A percentile compares a stretch with the other conserved stretches of the same genome.
phyloP scores from a whole-genome alignment of 2,888 invertebrate species.

The Drosophila kanekoi region DNA sequence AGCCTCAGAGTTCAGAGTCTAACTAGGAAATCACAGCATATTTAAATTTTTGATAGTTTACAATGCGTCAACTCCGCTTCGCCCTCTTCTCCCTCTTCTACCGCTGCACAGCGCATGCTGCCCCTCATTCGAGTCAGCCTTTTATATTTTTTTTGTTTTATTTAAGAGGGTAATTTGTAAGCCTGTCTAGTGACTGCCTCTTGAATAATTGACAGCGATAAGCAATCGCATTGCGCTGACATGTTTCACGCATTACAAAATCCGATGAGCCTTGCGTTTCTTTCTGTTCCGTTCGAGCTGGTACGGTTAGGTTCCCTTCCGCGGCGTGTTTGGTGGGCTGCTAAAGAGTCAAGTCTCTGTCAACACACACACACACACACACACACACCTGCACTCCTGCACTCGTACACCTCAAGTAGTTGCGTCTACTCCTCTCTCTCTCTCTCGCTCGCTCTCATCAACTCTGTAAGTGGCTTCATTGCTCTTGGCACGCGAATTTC shows the following conservation, averaged over 20 bases:
- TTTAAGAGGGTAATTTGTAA: conserved; percentile 80
- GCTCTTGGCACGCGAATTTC: conserved; percentile 75
- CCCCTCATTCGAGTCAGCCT: conserved; percentile 24
- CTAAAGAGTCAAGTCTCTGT: conserved; percentile 42
- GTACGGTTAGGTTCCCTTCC: conserved; percentile 28
- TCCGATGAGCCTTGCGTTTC: conserved; percentile 50
- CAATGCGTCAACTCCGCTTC: not conserved
- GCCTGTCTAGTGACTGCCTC: conserved; percentile 56
- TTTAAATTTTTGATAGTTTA: conserved; percentile 22
- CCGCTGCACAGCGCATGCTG: not conserved
- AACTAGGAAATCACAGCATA: conserved; percentile 30
- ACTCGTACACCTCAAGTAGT: not conserved
- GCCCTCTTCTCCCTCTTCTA: not conserved
- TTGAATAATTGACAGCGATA: conserved; percentile 81
- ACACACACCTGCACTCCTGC: not conserved
- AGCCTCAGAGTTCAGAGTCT: not conserved
- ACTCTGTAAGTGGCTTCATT: conserved; percentile 24
- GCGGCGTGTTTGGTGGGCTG: conserved; percentile 51
- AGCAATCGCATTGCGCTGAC: conserved; percentile 81
- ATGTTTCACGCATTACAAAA: conserved; percentile 83
- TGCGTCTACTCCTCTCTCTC: not conserved
- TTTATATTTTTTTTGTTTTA: conserved; percentile 72
- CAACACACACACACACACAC: conserved; percentile 31
- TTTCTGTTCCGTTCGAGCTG: conserved; percentile 14
- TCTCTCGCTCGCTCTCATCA: not conserved